Evolutionary conservation across 2,797 vertebrate species (phyloP).

Genomic region (Typhlichthys eigenmanni): DNA sequence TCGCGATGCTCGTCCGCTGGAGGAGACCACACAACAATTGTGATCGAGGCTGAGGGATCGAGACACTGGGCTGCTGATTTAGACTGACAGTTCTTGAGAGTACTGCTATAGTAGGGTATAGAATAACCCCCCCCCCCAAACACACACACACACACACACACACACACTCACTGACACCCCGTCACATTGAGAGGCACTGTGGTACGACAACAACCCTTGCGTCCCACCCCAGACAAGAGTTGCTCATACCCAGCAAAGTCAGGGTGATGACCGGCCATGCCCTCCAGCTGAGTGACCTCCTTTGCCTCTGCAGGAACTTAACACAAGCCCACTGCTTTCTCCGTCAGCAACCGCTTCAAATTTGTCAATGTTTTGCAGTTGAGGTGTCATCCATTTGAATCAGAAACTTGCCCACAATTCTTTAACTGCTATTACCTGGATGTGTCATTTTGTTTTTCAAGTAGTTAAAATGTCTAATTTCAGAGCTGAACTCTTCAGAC

Average conservation of each 20-base stretch:
- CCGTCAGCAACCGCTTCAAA: conserved; percentile 12
- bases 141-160: too few species aligned
- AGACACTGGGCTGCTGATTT: too few species aligned
- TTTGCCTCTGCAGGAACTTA: too few species aligned
- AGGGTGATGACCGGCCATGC: conserved; percentile 18
- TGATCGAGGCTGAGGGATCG: too few species aligned
- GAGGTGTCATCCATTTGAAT: not conserved
- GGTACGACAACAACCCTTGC: conserved; percentile 24
- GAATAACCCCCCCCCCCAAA: too few species aligned
- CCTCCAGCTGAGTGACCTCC: conserved; percentile 23
- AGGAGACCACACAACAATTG: too few species aligned
- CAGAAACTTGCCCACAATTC: not conserved
- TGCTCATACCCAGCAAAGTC: conserved; percentile 66
- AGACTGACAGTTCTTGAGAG: too few species aligned
- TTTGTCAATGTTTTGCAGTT: not conserved
- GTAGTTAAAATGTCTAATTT: not conserved
- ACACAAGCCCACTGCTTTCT: conserved; percentile 1
- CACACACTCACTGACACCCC: conserved; percentile 3
- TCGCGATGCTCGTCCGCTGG: too few species aligned
- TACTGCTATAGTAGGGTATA: too few species aligned
- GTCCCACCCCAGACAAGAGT: conserved; percentile 54
- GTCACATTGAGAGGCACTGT: not conserved
- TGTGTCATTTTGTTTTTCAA: not conserved
- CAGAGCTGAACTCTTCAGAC: conserved; percentile 1
- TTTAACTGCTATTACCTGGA: not conserved